Base-by-base conservation (phyloP, 2,797 vertebrate species). In the Lepilemur ruficaudatus region DNA sequence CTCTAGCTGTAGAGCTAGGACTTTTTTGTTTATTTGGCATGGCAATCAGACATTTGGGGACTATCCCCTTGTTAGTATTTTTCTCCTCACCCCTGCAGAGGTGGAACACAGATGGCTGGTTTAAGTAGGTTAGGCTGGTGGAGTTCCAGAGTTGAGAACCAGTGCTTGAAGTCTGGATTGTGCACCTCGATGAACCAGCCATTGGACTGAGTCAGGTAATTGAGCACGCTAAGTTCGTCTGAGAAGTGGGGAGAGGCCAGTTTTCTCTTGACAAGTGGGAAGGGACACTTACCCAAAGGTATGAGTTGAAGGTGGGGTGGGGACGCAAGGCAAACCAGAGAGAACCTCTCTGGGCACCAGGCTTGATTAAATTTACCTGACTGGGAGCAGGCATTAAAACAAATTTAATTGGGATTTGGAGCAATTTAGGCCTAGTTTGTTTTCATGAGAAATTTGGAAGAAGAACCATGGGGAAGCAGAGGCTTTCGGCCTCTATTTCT, bases 101-200 rank as follows among this genome's bases (percentile, higher is more conserved):
- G 90, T 97, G 95, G 78, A 92, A 95, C 89, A 97, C 79, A 94
- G 81, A 90, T 79, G 83, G 85, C 97, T 97, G 97, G 96, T 96
- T 97, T 94, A 79, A 93, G 93, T 95, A 88, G 91, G 10, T 81
- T 91, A 86, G 91, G 94, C 96, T 97, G 96, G 96, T 97, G 95
- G 88, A 94, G 83, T 96, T 96, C 72, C 67, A 95, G 94, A 92
- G 46, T 79, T 95, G 76, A 96, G 96, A 96, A 97, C 97, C 95
- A 96, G 94, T 94, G 81, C 76, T 83, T 50, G 28, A 73, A 86
- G 86, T 95, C 82, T 95, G 81, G 65, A 95, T 92, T 97, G 92
- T 96, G 96, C 92, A 97, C 97, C 97, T 96, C 11, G 0, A 84
- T 95, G 93, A 96, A 96, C 91, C 93, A 97, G 94, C 81, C 76